Conservation (phyloP, 2,888 invertebrate species). For the Glaucopsyche alexis region DNA sequence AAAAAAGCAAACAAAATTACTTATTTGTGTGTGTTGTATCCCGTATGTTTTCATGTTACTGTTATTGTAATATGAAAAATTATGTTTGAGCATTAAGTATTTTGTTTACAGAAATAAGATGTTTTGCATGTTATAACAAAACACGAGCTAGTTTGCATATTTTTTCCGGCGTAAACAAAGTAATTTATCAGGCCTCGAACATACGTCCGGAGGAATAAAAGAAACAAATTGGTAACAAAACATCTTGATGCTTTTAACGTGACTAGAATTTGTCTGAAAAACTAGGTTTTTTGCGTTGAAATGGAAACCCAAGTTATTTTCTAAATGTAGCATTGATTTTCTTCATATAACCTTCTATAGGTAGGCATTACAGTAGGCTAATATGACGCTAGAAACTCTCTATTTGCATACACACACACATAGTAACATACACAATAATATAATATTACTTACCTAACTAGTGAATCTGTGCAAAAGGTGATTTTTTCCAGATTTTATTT, state of each 20-base stretch:
- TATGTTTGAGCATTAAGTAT: not conserved
- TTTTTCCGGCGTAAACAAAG: constrained; percentile 17
- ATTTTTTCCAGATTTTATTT: too few relatives aligned
- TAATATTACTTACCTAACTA: too few relatives aligned
- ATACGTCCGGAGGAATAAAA: constrained; percentile 22
- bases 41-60: not conserved
- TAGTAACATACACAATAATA: too few relatives aligned
- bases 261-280: constrained; percentile 16
- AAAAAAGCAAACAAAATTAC: too few relatives aligned
- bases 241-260: constrained; percentile 25
- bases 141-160: constrained; percentile 14
- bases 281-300: not conserved
- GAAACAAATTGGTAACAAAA: constrained; percentile 21
- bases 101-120: not conserved
- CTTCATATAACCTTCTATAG: not conserved
- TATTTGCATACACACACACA: too few relatives aligned
- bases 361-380: too few relatives aligned
- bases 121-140: constrained; percentile 7
- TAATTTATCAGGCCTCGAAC: constrained; percentile 24
- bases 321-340: not conserved
- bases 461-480: too few relatives aligned
- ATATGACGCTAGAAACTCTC: too few relatives aligned
- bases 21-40: not conserved
- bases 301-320: not conserved
- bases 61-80: not conserved